Base-by-base conservation (phyloP, 2,113 vertebrate genomes). In the Crotalus horridus region DNA sequence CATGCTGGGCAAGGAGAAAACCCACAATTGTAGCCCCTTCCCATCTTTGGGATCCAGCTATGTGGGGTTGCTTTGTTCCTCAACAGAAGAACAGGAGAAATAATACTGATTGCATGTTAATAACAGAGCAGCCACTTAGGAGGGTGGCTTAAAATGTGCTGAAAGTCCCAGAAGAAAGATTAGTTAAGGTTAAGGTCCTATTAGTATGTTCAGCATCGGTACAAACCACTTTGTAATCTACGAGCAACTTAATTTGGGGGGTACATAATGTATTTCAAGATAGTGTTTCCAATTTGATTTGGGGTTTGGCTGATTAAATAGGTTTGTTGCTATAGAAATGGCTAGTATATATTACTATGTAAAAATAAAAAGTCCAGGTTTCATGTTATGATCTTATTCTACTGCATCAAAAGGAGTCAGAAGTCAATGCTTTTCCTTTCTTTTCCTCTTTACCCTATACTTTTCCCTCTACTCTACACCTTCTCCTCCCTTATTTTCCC, bases 11-110 rank as follows among this genome's bases (percentile, higher is more conserved):
- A 26, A 61, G 23, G 21, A 61, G 59, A 26, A 23, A 15, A 23
- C 56, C 58, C 55, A 24, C 93, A 1, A 94, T 89, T 1, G 93
- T 95, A 93, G 92, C 96, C 94, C 95, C 95, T 92, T 96, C 96
- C 93, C 96, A 86, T 81, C 74, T 81, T 81, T 81, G 74, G 10
- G 85, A 86, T 46, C 24, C 46, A 87, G 85, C 95, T 93, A 95
- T 95, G 20, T 94, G 96, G 0, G 95, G 94, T 33, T 0, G 92
- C 95, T 0, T 95, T 93, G 90, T 95, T 95, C 93, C 96, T 92
- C 93, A 96, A 93, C 87, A 95, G 94, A 64, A 95, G 95, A 0
- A 95, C 74, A 93, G 0, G 93, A 90, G 0, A 90, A 64, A 0
- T 94, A 95, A 92, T 93, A 43, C 74, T 81, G 74, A 81, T 81